These are phyloP conservation scores for Rhinatrema bivittatum DNA, from an alignment of 2,797 vertebrate genomes.

Conservation along the genomic window DNA sequence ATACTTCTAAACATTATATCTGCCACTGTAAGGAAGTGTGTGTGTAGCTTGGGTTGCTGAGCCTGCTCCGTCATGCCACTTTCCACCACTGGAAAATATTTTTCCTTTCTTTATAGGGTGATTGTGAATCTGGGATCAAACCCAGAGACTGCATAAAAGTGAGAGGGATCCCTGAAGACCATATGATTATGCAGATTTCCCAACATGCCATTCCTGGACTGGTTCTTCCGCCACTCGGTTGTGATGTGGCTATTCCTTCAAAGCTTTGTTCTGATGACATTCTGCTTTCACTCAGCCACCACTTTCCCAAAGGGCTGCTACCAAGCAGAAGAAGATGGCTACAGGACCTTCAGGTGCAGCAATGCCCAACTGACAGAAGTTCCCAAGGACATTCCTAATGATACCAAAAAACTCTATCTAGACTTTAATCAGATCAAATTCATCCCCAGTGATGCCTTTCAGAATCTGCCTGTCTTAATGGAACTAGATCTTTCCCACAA, in stretches of 20 bases:
- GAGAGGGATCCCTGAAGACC: too few species aligned
- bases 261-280: constrained; percentile 75
- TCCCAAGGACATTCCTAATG: constrained; percentile 85
- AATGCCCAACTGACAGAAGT: constrained; percentile 76
- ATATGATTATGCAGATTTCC: constrained; percentile 46
- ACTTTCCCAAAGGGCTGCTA: constrained; percentile 85
- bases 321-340: constrained; percentile 72
- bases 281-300: constrained; percentile 60
- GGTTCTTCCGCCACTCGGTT: constrained; percentile 59
- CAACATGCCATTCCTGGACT: constrained; percentile 55
- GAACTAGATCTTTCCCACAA: constrained; percentile 95
- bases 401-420: constrained; percentile 84
- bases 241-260: constrained; percentile 74
- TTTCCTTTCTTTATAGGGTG: too few species aligned
- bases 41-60: too few species aligned
- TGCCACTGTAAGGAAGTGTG: too few species aligned
- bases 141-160: too few species aligned
- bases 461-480: constrained; percentile 69
- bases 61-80: too few species aligned
- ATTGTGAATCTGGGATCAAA: too few species aligned
- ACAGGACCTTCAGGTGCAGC: constrained; percentile 89
- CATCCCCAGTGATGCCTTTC: constrained; percentile 79
- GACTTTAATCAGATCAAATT: constrained; percentile 83
- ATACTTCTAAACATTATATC: too few species aligned
- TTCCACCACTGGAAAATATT: too few species aligned